Conservation (phyloP, 2,797 vertebrate genomes). For the Rhabdomys pumilio region DNA sequence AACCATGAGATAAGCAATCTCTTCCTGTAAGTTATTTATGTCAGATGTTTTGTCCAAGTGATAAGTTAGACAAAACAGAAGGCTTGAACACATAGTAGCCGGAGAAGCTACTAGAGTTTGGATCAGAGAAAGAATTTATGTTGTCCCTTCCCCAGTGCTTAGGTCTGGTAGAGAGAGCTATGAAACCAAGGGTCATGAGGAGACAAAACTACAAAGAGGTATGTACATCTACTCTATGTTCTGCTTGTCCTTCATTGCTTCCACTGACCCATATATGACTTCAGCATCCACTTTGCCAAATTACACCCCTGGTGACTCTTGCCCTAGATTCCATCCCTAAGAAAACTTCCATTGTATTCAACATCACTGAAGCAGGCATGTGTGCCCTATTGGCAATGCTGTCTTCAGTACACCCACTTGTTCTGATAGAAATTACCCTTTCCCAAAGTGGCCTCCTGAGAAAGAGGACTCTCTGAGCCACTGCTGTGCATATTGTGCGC, state of each 20-base stretch:
- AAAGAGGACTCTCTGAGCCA: not conserved
- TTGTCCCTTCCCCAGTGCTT: not conserved
- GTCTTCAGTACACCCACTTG: not conserved
- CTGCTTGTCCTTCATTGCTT: not conserved
- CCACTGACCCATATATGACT: not conserved
- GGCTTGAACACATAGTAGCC: not conserved
- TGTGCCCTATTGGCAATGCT: not conserved
- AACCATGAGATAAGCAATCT: not conserved
- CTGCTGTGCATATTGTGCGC: too few relatives aligned
- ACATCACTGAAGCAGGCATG: not conserved
- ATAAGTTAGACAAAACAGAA: not conserved
- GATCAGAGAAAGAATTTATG: not conserved
- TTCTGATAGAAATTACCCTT: not conserved
- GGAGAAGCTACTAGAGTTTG: not conserved
- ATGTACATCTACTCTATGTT: too few relatives aligned
- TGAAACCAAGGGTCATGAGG: not conserved
- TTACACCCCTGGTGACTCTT: not conserved
- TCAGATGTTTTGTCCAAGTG: not conserved
- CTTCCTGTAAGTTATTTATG: not conserved
- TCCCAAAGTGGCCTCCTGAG: not conserved
- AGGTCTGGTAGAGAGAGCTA: not conserved
- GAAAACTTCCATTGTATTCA: not conserved
- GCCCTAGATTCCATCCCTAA: not conserved
- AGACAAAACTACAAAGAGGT: not conserved
- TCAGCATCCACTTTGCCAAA: not conserved